These are phyloP conservation scores for Gymnosoma rotundatum DNA, from an alignment of 2,888 invertebrate species.

Conservation along the genomic window DNA sequence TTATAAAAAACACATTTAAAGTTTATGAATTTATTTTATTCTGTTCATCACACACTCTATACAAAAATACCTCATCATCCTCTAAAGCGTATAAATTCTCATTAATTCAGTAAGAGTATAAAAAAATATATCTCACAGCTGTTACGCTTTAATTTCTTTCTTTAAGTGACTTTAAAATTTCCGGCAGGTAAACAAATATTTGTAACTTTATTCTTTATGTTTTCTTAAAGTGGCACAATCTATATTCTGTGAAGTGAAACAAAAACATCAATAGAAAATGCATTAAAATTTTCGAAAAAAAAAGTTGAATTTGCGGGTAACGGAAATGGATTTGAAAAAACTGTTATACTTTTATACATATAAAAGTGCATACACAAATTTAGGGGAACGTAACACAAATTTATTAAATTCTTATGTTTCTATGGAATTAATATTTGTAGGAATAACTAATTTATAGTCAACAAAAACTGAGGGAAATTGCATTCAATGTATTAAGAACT, in stretches of 20 bases:
- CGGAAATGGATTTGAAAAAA: background rate
- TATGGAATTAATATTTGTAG: too few species aligned
- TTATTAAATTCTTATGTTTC: too few species aligned
- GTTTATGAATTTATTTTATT: constrained; percentile 64
- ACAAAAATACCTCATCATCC: constrained; percentile 23
- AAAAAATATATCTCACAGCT: constrained; percentile 44
- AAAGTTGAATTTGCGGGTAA: background rate
- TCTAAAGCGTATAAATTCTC: constrained; percentile 52
- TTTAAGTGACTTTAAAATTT: constrained; percentile 54
- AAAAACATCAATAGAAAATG: constrained; percentile 27
- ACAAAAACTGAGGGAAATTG: too few species aligned
- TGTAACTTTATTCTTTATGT: constrained; percentile 14
- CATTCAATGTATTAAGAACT: too few species aligned
- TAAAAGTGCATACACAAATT: background rate
- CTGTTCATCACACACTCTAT: constrained; percentile 14
- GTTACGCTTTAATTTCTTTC: constrained; percentile 64
- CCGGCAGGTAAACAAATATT: constrained; percentile 67
- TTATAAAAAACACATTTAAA: constrained; percentile 42
- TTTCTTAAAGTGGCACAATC: background rate
- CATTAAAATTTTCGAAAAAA: constrained; percentile 11
- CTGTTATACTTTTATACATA: background rate
- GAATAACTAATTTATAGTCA: too few species aligned
- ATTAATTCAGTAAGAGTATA: constrained; percentile 62
- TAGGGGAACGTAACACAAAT: background rate
- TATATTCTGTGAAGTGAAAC: background rate